These are phyloP conservation scores for Drosophila borealis DNA, from an alignment of 2,888 invertebrate genomes.

Conservation along the genomic window DNA sequence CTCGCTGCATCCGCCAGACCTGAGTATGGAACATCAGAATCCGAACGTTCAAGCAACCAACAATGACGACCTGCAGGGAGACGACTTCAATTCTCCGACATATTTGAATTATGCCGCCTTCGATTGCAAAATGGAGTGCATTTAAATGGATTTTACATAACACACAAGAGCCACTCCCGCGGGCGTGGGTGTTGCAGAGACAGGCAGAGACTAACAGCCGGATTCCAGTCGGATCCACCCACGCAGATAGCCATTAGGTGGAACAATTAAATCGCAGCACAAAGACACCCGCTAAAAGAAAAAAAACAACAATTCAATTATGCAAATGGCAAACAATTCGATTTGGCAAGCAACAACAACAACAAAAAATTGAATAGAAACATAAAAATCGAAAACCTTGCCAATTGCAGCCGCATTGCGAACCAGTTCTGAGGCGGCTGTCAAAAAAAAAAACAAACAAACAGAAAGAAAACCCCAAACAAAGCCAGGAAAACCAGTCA, in stretches of 20 bases:
- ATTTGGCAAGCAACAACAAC: slow-evolving; percentile 15
- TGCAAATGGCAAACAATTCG: slow-evolving; percentile 43
- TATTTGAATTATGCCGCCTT: slow-evolving; percentile 33
- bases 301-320: slow-evolving; percentile 63
- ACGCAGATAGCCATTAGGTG: slow-evolving; percentile 23
- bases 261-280: slow-evolving; percentile 50
- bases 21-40: no score
- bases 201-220: slow-evolving; percentile 24
- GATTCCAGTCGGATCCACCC: slow-evolving; percentile 37
- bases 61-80: no score
- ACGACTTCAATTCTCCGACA: no score
- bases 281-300: slow-evolving; percentile 30
- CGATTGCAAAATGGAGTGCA: slow-evolving; percentile 36
- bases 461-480: not conserved
- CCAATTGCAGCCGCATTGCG: slow-evolving; percentile 46
- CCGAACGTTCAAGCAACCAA: no score
- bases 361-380: slow-evolving; percentile 10
- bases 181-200: slow-evolving; percentile 33
- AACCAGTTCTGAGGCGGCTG: slow-evolving; percentile 45
- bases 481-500: slow-evolving; percentile 40
- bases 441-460: slow-evolving; percentile 2
- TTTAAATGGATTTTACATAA: slow-evolving; percentile 43
- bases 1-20: no score
- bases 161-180: slow-evolving; percentile 31
- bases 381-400: slow-evolving; percentile 25